These are phyloP conservation scores for Lycaon pictus DNA, from an alignment of 2,113 vertebrate genomes.

Conservation along the genomic window DNA sequence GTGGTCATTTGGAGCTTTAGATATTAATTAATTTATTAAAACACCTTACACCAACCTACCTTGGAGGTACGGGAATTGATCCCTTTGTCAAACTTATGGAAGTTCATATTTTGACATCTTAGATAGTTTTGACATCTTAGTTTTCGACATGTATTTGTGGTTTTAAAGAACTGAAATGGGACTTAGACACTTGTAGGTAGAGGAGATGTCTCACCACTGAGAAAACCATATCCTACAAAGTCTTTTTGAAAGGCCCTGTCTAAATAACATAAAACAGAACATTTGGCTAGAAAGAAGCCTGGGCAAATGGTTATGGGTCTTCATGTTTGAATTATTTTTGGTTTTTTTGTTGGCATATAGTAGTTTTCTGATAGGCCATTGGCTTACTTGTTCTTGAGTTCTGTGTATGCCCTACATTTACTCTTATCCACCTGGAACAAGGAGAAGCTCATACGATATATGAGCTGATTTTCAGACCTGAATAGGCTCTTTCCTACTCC, in stretches of 20 bases:
- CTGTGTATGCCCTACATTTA: neutral
- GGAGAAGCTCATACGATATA: neutral
- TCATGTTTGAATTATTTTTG: neutral
- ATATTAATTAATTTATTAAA: neutral
- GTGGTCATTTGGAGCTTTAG: neutral
- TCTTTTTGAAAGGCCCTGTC: neutral
- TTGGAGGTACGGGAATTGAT: neutral
- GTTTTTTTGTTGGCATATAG: neutral
- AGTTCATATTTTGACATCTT: neutral
- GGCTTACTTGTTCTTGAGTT: neutral
- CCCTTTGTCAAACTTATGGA: neutral
- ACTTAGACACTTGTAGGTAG: neutral
- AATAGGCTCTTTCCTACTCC: neutral
- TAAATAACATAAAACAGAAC: conserved; percentile 28
- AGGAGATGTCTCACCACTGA: neutral
- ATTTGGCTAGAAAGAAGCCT: conserved; percentile 1
- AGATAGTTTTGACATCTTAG: neutral
- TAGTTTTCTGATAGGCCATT: neutral
- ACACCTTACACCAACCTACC: neutral
- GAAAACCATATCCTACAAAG: neutral
- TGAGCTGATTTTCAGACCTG: neutral
- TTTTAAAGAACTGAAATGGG: neutral
- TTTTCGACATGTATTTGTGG: neutral
- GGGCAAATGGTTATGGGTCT: neutral
- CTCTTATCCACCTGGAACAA: neutral